phyloP scores from a whole-genome alignment of 2,797 vertebrate genomes.

The Chelonia mydas region DNA sequence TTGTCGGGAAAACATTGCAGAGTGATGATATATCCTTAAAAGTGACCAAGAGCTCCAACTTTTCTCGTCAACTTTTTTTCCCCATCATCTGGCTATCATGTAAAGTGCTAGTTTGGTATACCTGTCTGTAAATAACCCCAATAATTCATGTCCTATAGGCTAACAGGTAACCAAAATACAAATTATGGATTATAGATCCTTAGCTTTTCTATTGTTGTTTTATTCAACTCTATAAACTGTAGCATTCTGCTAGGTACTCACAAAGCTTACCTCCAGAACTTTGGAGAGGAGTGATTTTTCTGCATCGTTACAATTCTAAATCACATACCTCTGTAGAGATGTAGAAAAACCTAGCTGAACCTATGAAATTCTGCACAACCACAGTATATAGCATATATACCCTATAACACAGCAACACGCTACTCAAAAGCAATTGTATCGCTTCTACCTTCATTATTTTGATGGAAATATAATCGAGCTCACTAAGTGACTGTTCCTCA shows the following conservation, averaged over 20 bases:
- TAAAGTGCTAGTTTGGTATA: not conserved
- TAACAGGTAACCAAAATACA: not conserved
- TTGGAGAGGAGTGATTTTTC: not conserved
- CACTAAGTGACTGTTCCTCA: not conserved
- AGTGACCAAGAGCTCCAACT: not conserved
- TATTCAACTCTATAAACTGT: not conserved
- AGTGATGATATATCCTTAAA: not conserved
- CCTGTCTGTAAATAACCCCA: not conserved
- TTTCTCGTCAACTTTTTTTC: not conserved
- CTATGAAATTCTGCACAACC: not conserved
- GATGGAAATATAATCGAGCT: not conserved
- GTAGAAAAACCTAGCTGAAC: not conserved
- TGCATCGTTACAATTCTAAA: not conserved
- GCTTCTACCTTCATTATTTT: not conserved
- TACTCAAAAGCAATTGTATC: not conserved
- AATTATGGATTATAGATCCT: fast-evolving
- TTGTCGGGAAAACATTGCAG: not conserved
- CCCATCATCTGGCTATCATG: not conserved
- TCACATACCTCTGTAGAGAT: not conserved
- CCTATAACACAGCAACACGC: not conserved
- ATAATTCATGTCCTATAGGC: not conserved
- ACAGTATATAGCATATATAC: not conserved
- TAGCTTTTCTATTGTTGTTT: not conserved
- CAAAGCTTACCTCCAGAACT: not conserved
- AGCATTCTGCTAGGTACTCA: not conserved